phyloP scores from a whole-genome alignment of 2,888 invertebrate species.

The Oscheius onirici region DNA sequence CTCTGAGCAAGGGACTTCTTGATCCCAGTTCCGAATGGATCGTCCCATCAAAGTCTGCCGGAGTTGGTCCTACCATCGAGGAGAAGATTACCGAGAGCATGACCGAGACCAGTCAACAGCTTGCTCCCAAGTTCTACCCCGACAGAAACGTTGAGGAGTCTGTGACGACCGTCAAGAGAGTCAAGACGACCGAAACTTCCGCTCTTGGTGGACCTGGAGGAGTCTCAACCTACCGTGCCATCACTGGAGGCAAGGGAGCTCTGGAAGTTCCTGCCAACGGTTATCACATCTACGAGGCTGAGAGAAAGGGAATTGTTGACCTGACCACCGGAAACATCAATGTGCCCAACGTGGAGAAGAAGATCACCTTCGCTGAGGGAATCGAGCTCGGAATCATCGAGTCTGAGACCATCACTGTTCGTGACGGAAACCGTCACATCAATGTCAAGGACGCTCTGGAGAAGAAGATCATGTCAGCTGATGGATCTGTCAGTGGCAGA shows the following conservation, averaged over 20 bases:
- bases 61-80: constrained; percentile 71
- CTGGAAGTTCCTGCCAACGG: constrained; percentile 85
- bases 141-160: constrained; percentile 70
- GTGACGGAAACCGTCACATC: constrained; percentile 84
- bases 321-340: constrained; percentile 84
- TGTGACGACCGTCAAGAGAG: constrained; percentile 71
- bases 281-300: constrained; percentile 85
- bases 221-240: constrained; percentile 68
- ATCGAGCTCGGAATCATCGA: constrained; percentile 78
- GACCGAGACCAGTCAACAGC: constrained; percentile 71
- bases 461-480: constrained; percentile 76
- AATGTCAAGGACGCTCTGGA: constrained; percentile 86
- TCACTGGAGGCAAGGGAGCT: constrained; percentile 71
- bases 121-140: constrained; percentile 70
- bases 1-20: constrained; percentile 70
- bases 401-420: constrained; percentile 81
- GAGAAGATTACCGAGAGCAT: constrained; percentile 70
- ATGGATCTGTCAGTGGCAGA: constrained; percentile 59
- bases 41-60: constrained; percentile 61
- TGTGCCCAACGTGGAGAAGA: constrained; percentile 86
- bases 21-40: constrained; percentile 72
- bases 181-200: constrained; percentile 69
- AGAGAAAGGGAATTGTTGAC: constrained; percentile 84
- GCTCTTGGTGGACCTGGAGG: constrained; percentile 68
- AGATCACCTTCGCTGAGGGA: constrained; percentile 85